Conservation (phyloP, 2,113 vertebrate species). For the Colius striatus region DNA sequence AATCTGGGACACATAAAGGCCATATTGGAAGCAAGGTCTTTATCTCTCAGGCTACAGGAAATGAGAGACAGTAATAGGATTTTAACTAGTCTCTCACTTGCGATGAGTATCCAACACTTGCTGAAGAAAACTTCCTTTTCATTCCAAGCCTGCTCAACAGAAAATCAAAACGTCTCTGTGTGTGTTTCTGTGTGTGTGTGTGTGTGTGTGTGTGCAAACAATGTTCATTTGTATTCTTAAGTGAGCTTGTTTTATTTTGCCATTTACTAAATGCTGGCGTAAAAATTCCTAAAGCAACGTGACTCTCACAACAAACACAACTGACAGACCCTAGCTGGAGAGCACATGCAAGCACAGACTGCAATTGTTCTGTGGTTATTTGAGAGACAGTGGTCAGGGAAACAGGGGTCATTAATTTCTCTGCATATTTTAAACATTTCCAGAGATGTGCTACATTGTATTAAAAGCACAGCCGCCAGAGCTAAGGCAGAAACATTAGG, state of each 20-base stretch:
- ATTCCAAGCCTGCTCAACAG: neutral
- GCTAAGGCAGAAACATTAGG: neutral
- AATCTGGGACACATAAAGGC: slow-evolving; percentile 52
- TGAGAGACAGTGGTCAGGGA: slow-evolving; percentile 34
- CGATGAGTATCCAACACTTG: neutral
- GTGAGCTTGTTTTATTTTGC: slow-evolving; percentile 25
- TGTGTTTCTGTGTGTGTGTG: neutral
- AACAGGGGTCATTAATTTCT: slow-evolving; percentile 7
- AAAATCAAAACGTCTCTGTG: neutral
- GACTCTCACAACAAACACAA: slow-evolving; percentile 51
- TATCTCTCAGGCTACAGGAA: slow-evolving; percentile 43
- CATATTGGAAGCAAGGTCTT: neutral
- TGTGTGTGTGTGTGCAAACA: neutral
- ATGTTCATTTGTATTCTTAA: slow-evolving; percentile 20
- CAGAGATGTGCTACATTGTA: neutral
- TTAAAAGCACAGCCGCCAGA: neutral
- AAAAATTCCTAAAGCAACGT: slow-evolving; percentile 36
- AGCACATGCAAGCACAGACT: neutral
- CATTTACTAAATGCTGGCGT: slow-evolving; percentile 25
- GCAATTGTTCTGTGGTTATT: slow-evolving; percentile 8
- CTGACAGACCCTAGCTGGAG: neutral
- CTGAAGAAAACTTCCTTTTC: neutral
- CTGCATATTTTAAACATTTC: neutral
- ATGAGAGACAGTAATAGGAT: slow-evolving; percentile 43
- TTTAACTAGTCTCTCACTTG: slow-evolving; percentile 44